Percentiles rank a stretch among this genome's conserved stretches.
These are phyloP conservation scores for Amphiprion ocellaris DNA, from an alignment of 2,113 vertebrate species.

Conservation along the genomic window DNA sequence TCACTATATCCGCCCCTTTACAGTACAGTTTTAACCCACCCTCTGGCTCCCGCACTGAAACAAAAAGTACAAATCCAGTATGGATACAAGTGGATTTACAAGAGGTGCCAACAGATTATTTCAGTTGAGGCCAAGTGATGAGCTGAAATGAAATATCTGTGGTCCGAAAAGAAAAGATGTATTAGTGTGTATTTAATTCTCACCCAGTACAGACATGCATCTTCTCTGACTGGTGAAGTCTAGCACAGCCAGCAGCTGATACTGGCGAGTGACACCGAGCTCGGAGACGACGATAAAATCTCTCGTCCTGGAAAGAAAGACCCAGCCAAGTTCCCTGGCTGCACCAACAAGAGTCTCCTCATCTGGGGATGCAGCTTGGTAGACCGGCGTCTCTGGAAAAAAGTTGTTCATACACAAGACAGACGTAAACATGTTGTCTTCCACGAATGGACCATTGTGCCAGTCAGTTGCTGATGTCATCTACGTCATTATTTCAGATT, in stretches of 20 bases:
- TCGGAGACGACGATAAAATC: constrained; percentile 89
- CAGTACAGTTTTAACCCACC: constrained; percentile 91
- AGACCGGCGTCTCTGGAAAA: constrained; percentile 85
- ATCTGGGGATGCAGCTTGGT: constrained; percentile 94
- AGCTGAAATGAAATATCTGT: constrained; percentile 1
- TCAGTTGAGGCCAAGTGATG: background rate
- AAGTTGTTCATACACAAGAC: background rate
- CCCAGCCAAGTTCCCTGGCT: constrained; percentile 90
- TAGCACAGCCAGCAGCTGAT: constrained; percentile 90
- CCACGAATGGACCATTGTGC: background rate
- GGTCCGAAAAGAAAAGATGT: background rate
- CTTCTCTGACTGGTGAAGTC: constrained; percentile 94
- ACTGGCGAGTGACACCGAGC: constrained; percentile 85
- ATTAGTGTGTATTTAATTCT: constrained; percentile 52
- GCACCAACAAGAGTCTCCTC: constrained; percentile 92
- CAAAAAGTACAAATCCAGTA: constrained; percentile 22
- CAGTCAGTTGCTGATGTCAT: background rate
- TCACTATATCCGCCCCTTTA: constrained; percentile 93
- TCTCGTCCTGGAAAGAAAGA: constrained; percentile 90
- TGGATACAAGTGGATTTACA: background rate
- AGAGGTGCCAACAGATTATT: background rate
- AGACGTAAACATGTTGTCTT: constrained; percentile 16
- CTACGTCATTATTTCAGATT: background rate
- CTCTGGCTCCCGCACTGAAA: constrained; percentile 89
- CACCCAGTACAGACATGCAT: constrained; percentile 95